These are phyloP conservation scores for Panurus biarmicus DNA, from an alignment of 2,113 vertebrate genomes.

Conservation along the genomic window DNA sequence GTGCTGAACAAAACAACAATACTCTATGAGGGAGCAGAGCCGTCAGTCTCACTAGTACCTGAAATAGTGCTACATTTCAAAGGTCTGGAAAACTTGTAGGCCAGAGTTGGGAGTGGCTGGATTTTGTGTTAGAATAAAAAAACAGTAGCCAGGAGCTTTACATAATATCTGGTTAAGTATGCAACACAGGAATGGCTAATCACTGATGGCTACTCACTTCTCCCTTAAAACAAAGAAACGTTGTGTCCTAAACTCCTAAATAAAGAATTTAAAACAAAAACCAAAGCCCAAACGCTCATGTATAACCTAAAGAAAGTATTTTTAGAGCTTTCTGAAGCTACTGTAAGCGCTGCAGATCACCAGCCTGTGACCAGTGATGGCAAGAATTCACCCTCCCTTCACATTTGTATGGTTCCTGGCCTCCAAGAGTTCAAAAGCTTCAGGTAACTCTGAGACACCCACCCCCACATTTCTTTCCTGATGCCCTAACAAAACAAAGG, in stretches of 20 bases:
- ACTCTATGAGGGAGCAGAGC: rapidly evolving
- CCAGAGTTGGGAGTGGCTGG: neutral
- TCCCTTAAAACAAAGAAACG: neutral
- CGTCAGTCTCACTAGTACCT: neutral
- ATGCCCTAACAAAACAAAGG: neutral
- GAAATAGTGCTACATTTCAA: neutral
- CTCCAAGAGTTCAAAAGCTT: neutral
- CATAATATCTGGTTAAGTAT: neutral
- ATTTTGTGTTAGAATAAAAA: neutral
- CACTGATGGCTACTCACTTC: neutral
- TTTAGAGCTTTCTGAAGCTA: neutral
- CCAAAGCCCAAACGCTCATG: neutral
- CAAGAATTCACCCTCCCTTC: neutral
- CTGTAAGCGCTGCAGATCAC: neutral
- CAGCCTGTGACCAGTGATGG: neutral
- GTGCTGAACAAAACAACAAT: neutral
- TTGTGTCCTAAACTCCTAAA: neutral
- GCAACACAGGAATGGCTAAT: neutral
- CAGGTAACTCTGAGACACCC: neutral
- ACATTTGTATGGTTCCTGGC: neutral
- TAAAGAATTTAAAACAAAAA: neutral
- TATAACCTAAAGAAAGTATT: neutral
- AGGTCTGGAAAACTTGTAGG: neutral
- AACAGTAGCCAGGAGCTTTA: neutral
- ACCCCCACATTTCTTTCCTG: neutral